Base-by-base conservation (phyloP, 2,797 vertebrate species). In the Poeciliopsis presidionis region DNA sequence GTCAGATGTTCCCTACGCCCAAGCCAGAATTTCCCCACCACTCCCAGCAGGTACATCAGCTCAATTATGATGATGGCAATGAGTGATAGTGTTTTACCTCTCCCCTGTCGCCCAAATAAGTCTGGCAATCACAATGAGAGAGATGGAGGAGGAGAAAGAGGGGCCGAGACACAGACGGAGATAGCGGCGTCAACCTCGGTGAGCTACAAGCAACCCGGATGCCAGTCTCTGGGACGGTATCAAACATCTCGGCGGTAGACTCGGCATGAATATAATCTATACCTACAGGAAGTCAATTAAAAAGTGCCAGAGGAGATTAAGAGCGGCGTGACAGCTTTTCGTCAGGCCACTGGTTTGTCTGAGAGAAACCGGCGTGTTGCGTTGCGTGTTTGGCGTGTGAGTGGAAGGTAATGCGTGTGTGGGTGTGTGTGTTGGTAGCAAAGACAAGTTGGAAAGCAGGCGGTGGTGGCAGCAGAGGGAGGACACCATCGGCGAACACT, bases 201-300 rank as follows among this genome's bases (percentile, higher is more conserved):
- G 92, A 92, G 94, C 89, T 87, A 90, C 91, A 86, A 90, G 88
- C 88, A 70, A 90, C 92, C 90, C 90, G 92, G 91, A 91, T 95
- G 94, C 92, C 94, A 94, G 92, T 94, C 93, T 92, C 81, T 87
- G 78, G 93, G 84, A 93, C 81, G 90, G 88, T 92, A 95, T 93
- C 95, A 96, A 95, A 95, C 94, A 91, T 96, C 87, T 95, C 93
- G 80, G 94, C 93, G 96, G 93, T 94, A 96, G 96, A 96, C 96
- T 96, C 95, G 90, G 94, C 94, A 92, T 92, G 96, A 96, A 91
- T 97, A 96, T 96, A 97, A 96, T 97, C 95, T 96, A 96, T 95
- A 97, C 96, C 97, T 96, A 96, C 96, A 96, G 95, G 96, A 97
- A 97, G 96, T 97, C 97, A 97, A 97, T 97, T 97, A 97, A 97